phyloP scores from a whole-genome alignment of 2,113 vertebrate species.

The Pimephales promelas region DNA sequence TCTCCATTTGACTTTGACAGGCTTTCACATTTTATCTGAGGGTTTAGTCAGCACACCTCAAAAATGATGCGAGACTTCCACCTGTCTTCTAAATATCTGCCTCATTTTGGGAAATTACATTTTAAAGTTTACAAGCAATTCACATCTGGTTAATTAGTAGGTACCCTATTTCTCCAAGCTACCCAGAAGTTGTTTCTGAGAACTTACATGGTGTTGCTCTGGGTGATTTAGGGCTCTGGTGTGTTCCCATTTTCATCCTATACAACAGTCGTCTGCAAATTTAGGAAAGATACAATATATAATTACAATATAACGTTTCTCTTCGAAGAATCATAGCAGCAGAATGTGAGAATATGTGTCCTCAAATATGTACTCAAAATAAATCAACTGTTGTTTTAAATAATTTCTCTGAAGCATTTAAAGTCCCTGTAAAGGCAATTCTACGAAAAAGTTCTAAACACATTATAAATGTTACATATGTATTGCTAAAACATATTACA shows the following conservation, averaged over 20 bases:
- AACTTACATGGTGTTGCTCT: slow-evolving; percentile 84
- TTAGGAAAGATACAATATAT: neutral
- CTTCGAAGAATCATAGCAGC: neutral
- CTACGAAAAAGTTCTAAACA: no score
- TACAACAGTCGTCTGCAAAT: slow-evolving; percentile 82
- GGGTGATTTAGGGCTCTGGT: slow-evolving; percentile 74
- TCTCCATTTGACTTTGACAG: slow-evolving; percentile 23
- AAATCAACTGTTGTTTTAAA: neutral
- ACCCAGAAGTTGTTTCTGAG: neutral
- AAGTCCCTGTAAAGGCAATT: no score
- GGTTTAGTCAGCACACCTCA: neutral
- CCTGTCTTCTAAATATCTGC: neutral
- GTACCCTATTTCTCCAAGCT: neutral
- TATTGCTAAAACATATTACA: no score
- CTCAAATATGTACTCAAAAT: neutral
- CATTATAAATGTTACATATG: no score
- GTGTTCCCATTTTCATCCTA: slow-evolving; percentile 80
- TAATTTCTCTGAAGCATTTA: neutral
- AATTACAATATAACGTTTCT: neutral
- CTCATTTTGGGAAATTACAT: neutral
- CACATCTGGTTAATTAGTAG: neutral
- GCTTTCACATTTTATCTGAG: neutral
- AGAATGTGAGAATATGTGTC: neutral
- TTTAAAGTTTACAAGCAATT: neutral
- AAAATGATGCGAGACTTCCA: neutral